Percentiles rank a stretch among this genome's conserved stretches.
Evolutionary conservation across 2,888 invertebrate genomes (phyloP).

Genomic region (Phorcus lineatus): DNA sequence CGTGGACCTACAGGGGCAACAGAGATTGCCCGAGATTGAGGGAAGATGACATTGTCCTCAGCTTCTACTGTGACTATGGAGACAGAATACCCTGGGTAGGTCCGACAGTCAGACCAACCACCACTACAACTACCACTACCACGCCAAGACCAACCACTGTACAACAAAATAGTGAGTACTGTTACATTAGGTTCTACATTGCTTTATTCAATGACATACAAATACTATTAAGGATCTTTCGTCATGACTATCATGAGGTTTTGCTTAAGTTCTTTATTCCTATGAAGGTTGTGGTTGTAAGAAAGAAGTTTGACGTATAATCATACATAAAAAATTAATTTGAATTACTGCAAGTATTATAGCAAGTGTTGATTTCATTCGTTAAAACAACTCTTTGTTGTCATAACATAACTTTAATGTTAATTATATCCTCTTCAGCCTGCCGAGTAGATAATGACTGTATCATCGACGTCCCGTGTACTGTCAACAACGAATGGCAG

Average conservation of each 20-base stretch:
- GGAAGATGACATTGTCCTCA: conserved; percentile 53
- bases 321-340: no score
- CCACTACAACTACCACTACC: neutral
- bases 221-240: no score
- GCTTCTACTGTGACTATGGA: conserved; percentile 65
- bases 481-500: neutral
- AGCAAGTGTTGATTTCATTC: no score
- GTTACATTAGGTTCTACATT: no score
- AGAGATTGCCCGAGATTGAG: conserved; percentile 53
- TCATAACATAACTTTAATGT: no score
- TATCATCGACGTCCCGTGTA: conserved; percentile 22
- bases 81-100: conserved; percentile 41
- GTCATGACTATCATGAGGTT: no score
- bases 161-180: neutral
- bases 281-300: no score
- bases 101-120: neutral
- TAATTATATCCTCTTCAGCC: neutral
- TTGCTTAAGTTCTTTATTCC: no score
- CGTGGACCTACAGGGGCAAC: conserved; percentile 56
- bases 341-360: no score
- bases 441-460: neutral
- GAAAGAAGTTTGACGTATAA: no score
- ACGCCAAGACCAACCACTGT: neutral
- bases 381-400: no score
- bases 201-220: no score